phyloP scores from a whole-genome alignment of 2,888 invertebrate genomes.

The Temnothorax ravouxi region DNA sequence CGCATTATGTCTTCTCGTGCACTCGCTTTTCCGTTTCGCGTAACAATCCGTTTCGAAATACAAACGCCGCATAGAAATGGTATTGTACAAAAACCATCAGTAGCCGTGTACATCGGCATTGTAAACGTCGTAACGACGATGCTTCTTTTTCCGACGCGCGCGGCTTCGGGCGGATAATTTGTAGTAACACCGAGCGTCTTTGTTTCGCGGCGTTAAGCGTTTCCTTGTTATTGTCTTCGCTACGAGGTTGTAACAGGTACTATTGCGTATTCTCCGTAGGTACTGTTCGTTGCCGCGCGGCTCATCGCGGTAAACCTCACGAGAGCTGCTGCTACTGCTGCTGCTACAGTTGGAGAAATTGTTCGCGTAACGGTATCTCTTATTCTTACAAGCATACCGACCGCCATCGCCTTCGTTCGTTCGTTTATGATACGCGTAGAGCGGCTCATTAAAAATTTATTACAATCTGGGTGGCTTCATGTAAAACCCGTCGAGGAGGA shows the following conservation, averaged over 20 bases:
- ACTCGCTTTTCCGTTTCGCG: slow-evolving; percentile 15
- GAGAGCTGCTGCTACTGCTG: slow-evolving; percentile 18
- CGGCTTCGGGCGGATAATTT: slow-evolving; percentile 52
- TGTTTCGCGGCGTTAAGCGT: slow-evolving; percentile 52
- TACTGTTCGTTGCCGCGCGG: slow-evolving; percentile 45
- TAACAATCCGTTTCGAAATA: slow-evolving; percentile 31
- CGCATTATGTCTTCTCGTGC: neutral
- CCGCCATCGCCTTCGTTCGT: slow-evolving; percentile 10
- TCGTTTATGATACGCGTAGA: slow-evolving; percentile 26
- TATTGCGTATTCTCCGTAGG: slow-evolving; percentile 40
- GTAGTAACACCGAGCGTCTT: slow-evolving; percentile 57
- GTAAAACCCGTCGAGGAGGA: neutral
- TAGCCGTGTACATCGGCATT: slow-evolving; percentile 38
- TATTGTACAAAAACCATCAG: slow-evolving; percentile 38
- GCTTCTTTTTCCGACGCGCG: slow-evolving; percentile 48
- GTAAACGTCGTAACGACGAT: slow-evolving; percentile 40
- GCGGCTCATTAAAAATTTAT: slow-evolving; percentile 60
- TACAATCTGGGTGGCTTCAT: slow-evolving; percentile 30
- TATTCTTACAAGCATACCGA: slow-evolving; percentile 53
- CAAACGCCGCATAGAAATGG: slow-evolving; percentile 39
- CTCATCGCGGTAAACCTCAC: slow-evolving; percentile 55
- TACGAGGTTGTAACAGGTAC: slow-evolving; percentile 55
- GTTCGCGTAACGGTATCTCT: slow-evolving; percentile 58
- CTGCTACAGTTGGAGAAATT: slow-evolving; percentile 35
- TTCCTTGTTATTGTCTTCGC: slow-evolving; percentile 57